Percentiles rank a stretch among this genome's conserved stretches.
Conservation (phyloP, 2,113 vertebrate species). For the Halcyon senegalensis region DNA sequence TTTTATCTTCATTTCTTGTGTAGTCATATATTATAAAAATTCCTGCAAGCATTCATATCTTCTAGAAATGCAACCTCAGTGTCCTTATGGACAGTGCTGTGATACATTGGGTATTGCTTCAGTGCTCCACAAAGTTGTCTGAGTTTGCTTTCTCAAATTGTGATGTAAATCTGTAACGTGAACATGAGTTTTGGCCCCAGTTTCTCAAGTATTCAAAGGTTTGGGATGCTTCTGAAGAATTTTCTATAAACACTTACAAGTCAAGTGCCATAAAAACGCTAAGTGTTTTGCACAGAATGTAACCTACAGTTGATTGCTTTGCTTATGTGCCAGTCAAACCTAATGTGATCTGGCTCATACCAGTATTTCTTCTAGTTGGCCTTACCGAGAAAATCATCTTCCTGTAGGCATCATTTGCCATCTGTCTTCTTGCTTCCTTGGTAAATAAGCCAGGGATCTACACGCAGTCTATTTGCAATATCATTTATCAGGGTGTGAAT, state of each 20-base stretch:
- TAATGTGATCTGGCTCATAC: neutral
- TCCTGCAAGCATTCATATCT: neutral
- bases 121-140: neutral
- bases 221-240: neutral
- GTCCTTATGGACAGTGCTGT: rapidly evolving
- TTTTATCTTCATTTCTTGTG: neutral
- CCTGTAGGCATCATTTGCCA: neutral
- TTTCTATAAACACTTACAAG: neutral
- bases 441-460: neutral
- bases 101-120: neutral
- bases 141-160: neutral
- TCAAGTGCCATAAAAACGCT: conserved; percentile 35
- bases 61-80: neutral
- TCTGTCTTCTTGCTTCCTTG: conserved; percentile 12
- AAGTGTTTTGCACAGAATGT: conserved; percentile 25
- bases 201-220: neutral
- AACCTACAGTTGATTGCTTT: neutral
- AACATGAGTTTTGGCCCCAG: neutral
- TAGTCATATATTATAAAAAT: neutral
- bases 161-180: neutral
- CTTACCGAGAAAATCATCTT: neutral
- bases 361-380: neutral
- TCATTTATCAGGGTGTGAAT: neutral
- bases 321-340: neutral
- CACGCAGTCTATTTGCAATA: rapidly evolving